Base-by-base conservation (phyloP, 2,888 invertebrate species). In the Oasisia sp. region DNA sequence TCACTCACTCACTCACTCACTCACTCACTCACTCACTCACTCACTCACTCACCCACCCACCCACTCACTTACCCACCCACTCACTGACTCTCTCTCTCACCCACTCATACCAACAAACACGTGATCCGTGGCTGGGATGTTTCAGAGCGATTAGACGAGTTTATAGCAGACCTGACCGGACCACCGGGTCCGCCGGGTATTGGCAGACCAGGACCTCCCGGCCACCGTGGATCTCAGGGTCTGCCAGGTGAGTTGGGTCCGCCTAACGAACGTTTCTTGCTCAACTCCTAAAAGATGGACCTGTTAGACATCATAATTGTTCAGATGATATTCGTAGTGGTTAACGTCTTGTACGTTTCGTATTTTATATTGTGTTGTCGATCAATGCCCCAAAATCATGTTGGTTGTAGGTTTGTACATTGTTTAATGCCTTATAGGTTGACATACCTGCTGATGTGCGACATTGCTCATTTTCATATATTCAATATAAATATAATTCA, bases 141-240 rank as follows among this genome's bases (percentile, higher is more conserved):
- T 92, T 27, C 50, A 93, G 93, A 93, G 90, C 74, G 91, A n/a
- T 91, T 93, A n/a, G 93, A 93, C 38, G 93, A 93, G 89, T 91
- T 93, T 45, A 92, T 92, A 32, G 56, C 58, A 92, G 93, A 93
- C 44, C 91, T 93, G 11, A 32, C 32, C 44, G 93, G 93, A 8
- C 93, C 93, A 27, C 93, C 93, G 14, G 93, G 93, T 32, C 91
- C 92, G 11, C 93, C 93, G 8, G 93, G 93, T 32, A 27, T 32
- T 7, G 92, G 93, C n/a, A 90, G 89, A n/a, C 91, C 90, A 11
- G 93, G 93, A 89, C 91, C 91, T 74, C 92, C 92, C 12, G 93
- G 93, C 12, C 91, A 90, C 74, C 92, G 58, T 5, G 93, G 93
- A 50, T 50, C 91, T n/a, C 93, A 93, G 89, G 93, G 93, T 38